Base-by-base conservation (phyloP, 2,888 invertebrate species). In the Imbricaverruca yamaguchii region DNA sequence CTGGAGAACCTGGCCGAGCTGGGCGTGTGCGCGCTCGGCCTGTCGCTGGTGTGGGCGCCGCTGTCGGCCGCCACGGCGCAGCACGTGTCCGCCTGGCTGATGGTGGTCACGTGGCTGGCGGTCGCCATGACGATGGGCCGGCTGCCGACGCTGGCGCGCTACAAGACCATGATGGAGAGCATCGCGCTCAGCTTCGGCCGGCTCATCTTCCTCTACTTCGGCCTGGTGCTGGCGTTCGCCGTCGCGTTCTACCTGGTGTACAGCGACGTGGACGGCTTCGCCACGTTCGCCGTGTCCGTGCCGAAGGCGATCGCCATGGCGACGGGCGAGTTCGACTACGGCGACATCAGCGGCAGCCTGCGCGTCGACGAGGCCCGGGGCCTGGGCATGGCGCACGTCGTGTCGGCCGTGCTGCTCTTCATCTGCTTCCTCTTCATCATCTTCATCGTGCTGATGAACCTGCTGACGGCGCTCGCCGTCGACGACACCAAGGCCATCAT, bases 401-500 rank as follows among this genome's bases (percentile, higher is more conserved):
- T 74, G 0, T 84, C 84, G 2, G 81, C 83, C 11, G 65, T 83
- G 21, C 80, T 84, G 18, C 81, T 84, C 21, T 84, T 84, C 82
- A 81, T 84, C 12, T 80, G 82, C 39, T 84, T 84, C 82, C 81
- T 84, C 79, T 84, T 84, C 82, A 81, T 83, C 63, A 84, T 84
- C 63, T 83, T 84, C 81, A 81, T 84, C n/a, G 84, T 84, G 53
- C 83, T 83, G n/a, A 84, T 84, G 84, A 84, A 83, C 80, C 82
- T 84, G 25, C 83, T 84, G 83, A 84, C 82, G 21, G 83, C 83
- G 15, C 82, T 84, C 15, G 84, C 84, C 13, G 83, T 84, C 63
- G 83, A 82, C 13, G 83, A 83, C 77, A 82, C 83, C 1, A 80
- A 84, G 82, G 83, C 74, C 53, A 74, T 74, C 55, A 53, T 53